Conservation (phyloP, 2,888 invertebrate species). For the Agrochola litura region DNA sequence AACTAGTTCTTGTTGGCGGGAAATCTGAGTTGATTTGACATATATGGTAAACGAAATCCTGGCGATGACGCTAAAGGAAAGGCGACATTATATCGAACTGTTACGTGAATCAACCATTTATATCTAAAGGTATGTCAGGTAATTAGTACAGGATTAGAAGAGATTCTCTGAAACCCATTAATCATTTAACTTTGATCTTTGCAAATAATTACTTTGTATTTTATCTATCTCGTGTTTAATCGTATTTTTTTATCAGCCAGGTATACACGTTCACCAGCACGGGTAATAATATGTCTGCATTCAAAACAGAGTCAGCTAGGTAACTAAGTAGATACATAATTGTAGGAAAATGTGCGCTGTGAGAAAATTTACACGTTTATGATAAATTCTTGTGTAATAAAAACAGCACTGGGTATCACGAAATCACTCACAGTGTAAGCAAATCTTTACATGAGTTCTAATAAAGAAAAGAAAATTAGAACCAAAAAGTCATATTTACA, state of each 20-base stretch:
- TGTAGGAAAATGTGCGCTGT: slow-evolving; percentile 44
- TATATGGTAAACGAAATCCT: slow-evolving; percentile 37
- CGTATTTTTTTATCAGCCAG: slow-evolving; percentile 21
- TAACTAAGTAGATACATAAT: slow-evolving; percentile 35
- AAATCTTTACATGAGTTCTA: not conserved
- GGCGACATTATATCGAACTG: slow-evolving; percentile 13
- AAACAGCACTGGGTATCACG: slow-evolving; percentile 5
- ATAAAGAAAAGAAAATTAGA: not conserved
- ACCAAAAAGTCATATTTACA: not conserved
- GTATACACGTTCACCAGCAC: slow-evolving; percentile 24
- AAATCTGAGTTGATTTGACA: slow-evolving; percentile 49
- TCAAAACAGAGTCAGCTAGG: slow-evolving; percentile 33
- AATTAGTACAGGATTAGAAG: slow-evolving; percentile 30
- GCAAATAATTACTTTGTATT: slow-evolving; percentile 24
- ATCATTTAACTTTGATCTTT: slow-evolving; percentile 12
- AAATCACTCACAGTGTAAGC: slow-evolving; percentile 3
- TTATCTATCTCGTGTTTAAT: slow-evolving; percentile 15
- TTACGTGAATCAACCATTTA: slow-evolving; percentile 32
- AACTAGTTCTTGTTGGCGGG: slow-evolving; percentile 36
- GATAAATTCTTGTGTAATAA: slow-evolving; percentile 40
- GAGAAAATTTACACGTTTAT: slow-evolving; percentile 52
- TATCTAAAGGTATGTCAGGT: slow-evolving; percentile 15
- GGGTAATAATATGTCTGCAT: slow-evolving; percentile 46
- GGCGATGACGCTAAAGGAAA: slow-evolving; percentile 24
- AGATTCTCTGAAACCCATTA: not conserved